Conservation (phyloP, 2,888 invertebrate species). For the Arctia plantaginis region DNA sequence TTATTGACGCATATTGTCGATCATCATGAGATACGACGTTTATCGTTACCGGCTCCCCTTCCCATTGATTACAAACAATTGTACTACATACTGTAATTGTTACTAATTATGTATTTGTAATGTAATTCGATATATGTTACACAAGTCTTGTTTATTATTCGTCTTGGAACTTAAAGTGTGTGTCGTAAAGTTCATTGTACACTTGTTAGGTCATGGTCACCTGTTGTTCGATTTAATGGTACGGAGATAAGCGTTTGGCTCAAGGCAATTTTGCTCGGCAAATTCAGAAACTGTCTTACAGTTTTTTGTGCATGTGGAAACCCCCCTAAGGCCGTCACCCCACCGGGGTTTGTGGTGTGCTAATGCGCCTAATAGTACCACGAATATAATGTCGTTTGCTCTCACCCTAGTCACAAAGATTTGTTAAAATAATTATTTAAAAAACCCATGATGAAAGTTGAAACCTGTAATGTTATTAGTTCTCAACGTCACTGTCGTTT, state of each 20-base stretch:
- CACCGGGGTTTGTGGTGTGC: neutral
- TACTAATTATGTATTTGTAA: neutral
- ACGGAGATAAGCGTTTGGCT: neutral
- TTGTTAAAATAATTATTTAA: too few relatives aligned
- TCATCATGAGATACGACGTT: slow-evolving; percentile 3
- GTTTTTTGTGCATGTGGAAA: neutral
- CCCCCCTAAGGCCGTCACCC: neutral
- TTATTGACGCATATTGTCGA: slow-evolving; percentile 12
- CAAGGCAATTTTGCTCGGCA: too few relatives aligned
- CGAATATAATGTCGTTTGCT: too few relatives aligned
- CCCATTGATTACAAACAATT: neutral
- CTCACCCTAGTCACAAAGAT: too few relatives aligned
- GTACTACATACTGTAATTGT: slow-evolving; percentile 8
- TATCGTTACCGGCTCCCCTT: slow-evolving; percentile 3
- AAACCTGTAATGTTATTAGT: too few relatives aligned
- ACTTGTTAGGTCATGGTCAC: neutral
- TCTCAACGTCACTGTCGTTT: too few relatives aligned
- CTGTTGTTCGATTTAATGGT: neutral
- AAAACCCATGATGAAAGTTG: too few relatives aligned
- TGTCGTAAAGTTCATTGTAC: slow-evolving; percentile 1
- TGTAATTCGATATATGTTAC: neutral
- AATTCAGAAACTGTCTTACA: neutral
- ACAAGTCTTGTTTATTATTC: neutral
- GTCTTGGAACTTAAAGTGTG: neutral
- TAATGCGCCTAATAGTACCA: neutral